Base-by-base conservation (phyloP, 2,113 vertebrate genomes). In the Rhynchopsitta pachyrhyncha region DNA sequence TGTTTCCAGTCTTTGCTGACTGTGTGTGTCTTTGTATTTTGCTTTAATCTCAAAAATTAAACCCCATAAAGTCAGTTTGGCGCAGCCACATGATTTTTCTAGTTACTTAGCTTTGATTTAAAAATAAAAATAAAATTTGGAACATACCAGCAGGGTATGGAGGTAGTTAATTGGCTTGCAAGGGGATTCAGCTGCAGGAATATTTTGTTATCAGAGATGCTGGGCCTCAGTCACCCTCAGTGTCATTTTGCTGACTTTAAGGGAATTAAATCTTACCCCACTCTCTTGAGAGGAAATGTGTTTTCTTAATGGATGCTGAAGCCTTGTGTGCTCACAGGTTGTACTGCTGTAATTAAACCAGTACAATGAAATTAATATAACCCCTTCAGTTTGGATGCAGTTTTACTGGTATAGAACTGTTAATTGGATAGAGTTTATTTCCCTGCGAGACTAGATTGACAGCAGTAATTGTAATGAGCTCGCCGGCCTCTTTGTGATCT, bases 1-100 rank as follows among this genome's bases (percentile, higher is more conserved):
- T 96, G 94, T 97, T 94, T 96, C 95, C 93, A 97, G 93, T 93
- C 93, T 96, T 96, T 94, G 96, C 88, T 88, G 93, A 73, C 96
- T 96, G 95, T 96, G 96, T 96, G 96, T 97, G 95, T 95, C 95
- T 96, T 95, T 95, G 93, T 96, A 76, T 85, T 96, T 86, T 1
- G 10, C 92, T 95, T 97, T 95, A 96, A 96, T 97, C 95, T 95
- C 79, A 87, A 91, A 96, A 96, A 93, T 95, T 93, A 95, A 96
- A 93, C 42, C 90, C 90, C 79, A 90, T 94, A 92, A 92, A 94
- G 91, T 93, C 89, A 92, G 92, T 96, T 97, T 95, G 93, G 74
- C 82, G 93, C 59, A 91, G 70, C 78, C 94, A 71, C 80, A 64
- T 90, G 88, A 95, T 89, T 96, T 96, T 95, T 86, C 62, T 88